phyloP scores from a whole-genome alignment of 2,888 invertebrate species.

The Tetheella fluctuosa region DNA sequence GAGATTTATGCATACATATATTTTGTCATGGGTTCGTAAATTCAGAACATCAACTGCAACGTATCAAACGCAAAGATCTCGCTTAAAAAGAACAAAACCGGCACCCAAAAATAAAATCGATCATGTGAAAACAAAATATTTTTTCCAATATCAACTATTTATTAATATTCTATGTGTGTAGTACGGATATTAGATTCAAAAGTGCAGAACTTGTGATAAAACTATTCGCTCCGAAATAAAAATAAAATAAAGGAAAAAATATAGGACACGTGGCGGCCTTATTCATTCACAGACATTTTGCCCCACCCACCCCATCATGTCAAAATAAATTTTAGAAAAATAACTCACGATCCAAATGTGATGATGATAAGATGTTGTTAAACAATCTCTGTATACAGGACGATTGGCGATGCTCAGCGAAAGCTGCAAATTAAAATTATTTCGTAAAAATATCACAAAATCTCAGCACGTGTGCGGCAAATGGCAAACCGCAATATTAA shows the following conservation, averaged over 20 bases:
- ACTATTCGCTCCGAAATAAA: conserved; percentile 26
- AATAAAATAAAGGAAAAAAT: conserved; percentile 54
- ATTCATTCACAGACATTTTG: conserved; percentile 69
- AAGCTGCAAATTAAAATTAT: conserved; percentile 69
- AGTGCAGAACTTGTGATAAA: too few species aligned
- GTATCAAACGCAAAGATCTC: not conserved
- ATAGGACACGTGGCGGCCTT: conserved; percentile 81
- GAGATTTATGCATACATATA: not conserved
- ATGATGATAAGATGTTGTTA: conserved; percentile 56
- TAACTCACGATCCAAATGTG: conserved; percentile 66
- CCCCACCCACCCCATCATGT: conserved; percentile 80
- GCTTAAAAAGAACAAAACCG: conserved; percentile 37
- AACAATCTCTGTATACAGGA: conserved; percentile 55
- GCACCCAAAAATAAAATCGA: conserved; percentile 56
- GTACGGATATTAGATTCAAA: conserved; percentile 19
- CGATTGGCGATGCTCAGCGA: conserved; percentile 51
- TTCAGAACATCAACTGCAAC: not conserved
- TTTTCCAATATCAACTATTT: conserved; percentile 23
- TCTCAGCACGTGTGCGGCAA: conserved; percentile 82
- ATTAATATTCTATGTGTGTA: conserved; percentile 15
- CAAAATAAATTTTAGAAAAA: conserved; percentile 62
- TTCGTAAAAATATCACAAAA: conserved; percentile 80
- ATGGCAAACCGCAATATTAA: conserved; percentile 76
- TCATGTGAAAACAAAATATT: conserved; percentile 57
- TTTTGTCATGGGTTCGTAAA: too few species aligned